phyloP scores from a whole-genome alignment of 2,797 vertebrate genomes.

The Babyrousa celebensis region DNA sequence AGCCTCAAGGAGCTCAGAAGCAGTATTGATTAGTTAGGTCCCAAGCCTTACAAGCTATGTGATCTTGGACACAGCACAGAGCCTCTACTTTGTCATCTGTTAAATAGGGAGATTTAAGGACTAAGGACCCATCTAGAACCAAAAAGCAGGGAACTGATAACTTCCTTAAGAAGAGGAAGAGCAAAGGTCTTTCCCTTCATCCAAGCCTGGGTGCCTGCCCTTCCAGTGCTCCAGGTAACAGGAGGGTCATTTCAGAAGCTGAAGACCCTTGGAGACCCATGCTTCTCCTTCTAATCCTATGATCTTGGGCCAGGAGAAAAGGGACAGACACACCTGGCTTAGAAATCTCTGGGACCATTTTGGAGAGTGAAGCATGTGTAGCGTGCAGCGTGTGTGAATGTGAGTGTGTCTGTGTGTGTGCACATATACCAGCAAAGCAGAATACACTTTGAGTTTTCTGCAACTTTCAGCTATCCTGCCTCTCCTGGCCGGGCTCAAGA shows the following conservation, averaged over 20 bases:
- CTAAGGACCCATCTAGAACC: neutral
- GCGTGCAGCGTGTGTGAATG: neutral
- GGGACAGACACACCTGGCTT: neutral
- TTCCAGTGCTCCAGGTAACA: neutral
- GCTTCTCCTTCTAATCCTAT: neutral
- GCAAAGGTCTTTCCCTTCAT: neutral
- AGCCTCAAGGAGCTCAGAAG: neutral
- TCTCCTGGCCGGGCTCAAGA: neutral
- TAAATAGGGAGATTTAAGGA: neutral
- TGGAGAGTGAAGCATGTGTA: neutral
- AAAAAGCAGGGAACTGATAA: neutral
- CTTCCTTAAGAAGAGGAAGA: neutral
- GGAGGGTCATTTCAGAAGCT: neutral
- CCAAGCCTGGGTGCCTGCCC: neutral
- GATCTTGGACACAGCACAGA: neutral
- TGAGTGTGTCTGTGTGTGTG: fast-evolving
- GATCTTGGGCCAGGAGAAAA: neutral
- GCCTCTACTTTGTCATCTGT: neutral
- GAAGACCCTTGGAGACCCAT: neutral
- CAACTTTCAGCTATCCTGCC: neutral
- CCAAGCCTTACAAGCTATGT: neutral
- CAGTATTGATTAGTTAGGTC: neutral
- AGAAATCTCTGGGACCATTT: neutral
- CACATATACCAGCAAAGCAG: neutral
- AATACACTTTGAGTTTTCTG: neutral